phyloP scores from a whole-genome alignment of 30 jellyfish, hydroid and myxozoan genomes.

The Clytia hemisphaerica region DNA sequence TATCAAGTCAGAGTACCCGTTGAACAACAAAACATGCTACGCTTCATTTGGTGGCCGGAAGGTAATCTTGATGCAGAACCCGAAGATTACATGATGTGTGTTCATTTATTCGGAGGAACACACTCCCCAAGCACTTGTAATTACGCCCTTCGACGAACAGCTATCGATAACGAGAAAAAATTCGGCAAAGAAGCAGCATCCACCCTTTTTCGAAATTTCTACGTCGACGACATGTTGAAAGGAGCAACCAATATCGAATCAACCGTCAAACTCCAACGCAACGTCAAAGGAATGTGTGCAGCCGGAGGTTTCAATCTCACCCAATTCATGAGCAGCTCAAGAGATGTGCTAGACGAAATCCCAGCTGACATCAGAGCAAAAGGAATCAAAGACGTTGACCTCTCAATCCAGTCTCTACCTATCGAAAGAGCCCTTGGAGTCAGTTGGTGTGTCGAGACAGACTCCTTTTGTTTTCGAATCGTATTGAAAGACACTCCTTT shows the following conservation, averaged over 20 bases:
- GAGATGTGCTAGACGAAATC: conserved; percentile 18
- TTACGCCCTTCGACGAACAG: conserved; percentile 48
- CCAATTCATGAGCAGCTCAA: conserved; percentile 10
- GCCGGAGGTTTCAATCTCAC: conserved; percentile 32
- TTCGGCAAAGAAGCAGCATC: too few relatives aligned
- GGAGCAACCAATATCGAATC: conserved; percentile 16
- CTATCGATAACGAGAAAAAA: conserved; percentile 22
- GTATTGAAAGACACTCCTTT: conserved; percentile 17
- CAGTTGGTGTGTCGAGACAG: conserved; percentile 37
- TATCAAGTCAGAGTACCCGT: conserved; percentile 44
- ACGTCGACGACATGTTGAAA: conserved; percentile 46
- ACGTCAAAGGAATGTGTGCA: conserved; percentile 24
- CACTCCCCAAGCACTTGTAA: conserved; percentile 60
- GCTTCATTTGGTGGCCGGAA: conserved; percentile 57
- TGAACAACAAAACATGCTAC: conserved; percentile 22
- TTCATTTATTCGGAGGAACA: conserved; percentile 53
- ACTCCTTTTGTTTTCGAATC: conserved; percentile 33
- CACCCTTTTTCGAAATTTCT: conserved; percentile 31
- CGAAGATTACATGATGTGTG: conserved; percentile 35
- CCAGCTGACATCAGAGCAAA: conserved; percentile 8
- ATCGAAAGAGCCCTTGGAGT: conserved; percentile 34
- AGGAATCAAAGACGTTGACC: background rate
- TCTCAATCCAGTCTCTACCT: conserved; percentile 9
- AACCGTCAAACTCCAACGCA: background rate
- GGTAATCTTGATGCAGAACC: conserved; percentile 39